Conservation (phyloP, 2,113 vertebrate species). For the Mustelus asterias region DNA sequence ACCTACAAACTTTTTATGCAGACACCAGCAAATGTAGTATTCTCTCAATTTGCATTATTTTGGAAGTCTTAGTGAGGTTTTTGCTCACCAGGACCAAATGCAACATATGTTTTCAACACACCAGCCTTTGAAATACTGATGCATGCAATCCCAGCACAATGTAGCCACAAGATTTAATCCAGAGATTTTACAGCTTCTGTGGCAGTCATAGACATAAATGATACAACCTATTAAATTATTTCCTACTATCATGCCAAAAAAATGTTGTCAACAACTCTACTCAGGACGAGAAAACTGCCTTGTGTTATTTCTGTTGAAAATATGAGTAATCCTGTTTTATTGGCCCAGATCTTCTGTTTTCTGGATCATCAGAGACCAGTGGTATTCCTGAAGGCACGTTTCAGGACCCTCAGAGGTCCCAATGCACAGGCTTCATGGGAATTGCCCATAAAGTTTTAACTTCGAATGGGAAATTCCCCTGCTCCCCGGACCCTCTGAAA, state of each 20-base stretch:
- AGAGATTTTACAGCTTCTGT: neutral
- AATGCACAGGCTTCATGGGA: no score
- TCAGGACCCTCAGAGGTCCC: no score
- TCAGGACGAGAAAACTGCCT: neutral
- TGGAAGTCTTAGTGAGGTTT: neutral
- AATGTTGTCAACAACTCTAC: neutral
- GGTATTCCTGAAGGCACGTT: no score
- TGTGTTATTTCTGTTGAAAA: no score
- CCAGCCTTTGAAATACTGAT: neutral
- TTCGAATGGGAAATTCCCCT: no score
- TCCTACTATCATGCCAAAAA: neutral
- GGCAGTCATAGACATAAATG: neutral
- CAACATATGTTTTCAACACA: neutral
- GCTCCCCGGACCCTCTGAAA: no score
- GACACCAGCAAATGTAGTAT: neutral
- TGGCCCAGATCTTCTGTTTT: no score
- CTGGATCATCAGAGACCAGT: no score
- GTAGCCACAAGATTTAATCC: neutral
- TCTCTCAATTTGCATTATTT: neutral
- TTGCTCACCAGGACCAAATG: neutral
- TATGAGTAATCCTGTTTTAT: no score
- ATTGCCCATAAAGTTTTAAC: no score
- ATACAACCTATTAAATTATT: neutral
- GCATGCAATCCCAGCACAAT: neutral
- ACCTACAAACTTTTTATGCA: neutral